Conservation (phyloP, 2,888 invertebrate genomes). For the Metallyticus violacea region DNA sequence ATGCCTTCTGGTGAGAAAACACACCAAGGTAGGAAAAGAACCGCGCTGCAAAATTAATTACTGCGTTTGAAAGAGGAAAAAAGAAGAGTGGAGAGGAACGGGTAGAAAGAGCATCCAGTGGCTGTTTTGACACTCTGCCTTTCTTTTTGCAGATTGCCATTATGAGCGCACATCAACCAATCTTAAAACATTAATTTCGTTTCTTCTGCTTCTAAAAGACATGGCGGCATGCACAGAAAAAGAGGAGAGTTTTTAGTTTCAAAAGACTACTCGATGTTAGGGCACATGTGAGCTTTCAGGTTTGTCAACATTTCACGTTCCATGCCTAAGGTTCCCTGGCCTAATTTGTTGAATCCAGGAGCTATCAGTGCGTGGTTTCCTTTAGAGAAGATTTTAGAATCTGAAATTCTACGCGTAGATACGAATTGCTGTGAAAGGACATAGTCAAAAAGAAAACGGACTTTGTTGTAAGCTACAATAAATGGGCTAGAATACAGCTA, state of each 20-base stretch:
- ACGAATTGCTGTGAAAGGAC: neutral
- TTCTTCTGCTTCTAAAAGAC: neutral
- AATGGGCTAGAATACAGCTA: neutral
- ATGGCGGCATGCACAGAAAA: neutral
- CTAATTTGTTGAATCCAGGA: neutral
- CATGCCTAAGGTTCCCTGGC: neutral
- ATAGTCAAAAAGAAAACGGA: too few species aligned
- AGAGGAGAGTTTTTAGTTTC: neutral
- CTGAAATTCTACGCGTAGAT: neutral
- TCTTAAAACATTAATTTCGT: neutral
- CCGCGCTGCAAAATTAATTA: neutral
- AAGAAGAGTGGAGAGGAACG: neutral
- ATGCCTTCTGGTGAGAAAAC: neutral
- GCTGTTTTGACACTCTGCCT: neutral
- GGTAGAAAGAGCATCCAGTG: neutral
- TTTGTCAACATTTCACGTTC: neutral
- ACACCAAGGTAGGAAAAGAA: neutral
- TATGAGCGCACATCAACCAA: neutral
- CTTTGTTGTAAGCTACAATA: too few species aligned
- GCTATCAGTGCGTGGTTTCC: neutral
- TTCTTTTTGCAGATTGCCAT: neutral
- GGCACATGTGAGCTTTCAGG: neutral
- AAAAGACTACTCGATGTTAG: neutral
- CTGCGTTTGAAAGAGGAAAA: neutral
- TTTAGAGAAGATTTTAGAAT: too few species aligned